Evolutionary conservation across 2,888 invertebrate genomes (phyloP).

Genomic region (Rosalia funebris): DNA sequence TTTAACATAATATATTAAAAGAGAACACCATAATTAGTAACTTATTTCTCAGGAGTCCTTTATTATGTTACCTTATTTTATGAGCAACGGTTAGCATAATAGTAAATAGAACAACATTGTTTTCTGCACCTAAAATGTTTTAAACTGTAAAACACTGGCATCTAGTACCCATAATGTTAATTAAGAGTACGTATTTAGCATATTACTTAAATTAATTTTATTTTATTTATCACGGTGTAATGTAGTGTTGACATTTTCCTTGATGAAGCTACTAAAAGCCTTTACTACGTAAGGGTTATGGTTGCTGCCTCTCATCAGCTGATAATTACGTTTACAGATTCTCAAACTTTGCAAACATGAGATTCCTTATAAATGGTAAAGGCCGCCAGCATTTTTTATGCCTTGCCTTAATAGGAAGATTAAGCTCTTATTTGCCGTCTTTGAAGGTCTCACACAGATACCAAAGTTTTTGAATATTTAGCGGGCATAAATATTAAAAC

Average conservation of each 20-base stretch:
- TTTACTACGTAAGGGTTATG: background rate
- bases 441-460: background rate
- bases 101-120: too few species aligned
- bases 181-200: too few species aligned
- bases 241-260: background rate
- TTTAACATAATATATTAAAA: too few species aligned
- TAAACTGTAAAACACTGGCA: too few species aligned
- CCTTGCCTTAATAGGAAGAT: background rate
- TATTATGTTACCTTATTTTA: too few species aligned
- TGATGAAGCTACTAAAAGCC: background rate
- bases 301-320: constrained; percentile 8
- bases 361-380: background rate
- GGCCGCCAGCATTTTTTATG: background rate
- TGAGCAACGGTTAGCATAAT: too few species aligned
- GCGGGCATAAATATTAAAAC: constrained; percentile 3
- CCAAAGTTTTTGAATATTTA: constrained; percentile 8
- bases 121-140: too few species aligned
- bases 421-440: background rate
- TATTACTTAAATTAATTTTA: too few species aligned
- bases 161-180: too few species aligned
- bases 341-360: constrained; percentile 13
- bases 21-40: too few species aligned
- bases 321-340: constrained; percentile 16
- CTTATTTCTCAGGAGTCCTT: too few species aligned
- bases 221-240: too few species aligned